Percentiles rank a stretch among this genome's conserved stretches.
phyloP scores from a whole-genome alignment of 2,888 invertebrate genomes.

The Pachymerium ferrugineum region DNA sequence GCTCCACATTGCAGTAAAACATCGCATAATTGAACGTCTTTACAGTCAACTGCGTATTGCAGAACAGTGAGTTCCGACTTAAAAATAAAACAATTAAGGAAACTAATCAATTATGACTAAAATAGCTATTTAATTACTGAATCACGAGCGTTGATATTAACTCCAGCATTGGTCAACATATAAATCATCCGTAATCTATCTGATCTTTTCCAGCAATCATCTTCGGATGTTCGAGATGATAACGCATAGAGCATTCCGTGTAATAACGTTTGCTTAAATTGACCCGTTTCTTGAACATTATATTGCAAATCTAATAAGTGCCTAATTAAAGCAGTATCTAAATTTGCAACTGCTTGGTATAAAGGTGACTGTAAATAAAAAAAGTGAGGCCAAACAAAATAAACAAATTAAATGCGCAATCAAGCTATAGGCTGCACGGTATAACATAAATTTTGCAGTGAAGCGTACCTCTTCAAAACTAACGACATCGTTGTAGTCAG shows the following conservation, averaged over 20 bases:
- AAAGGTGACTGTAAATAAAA: slow-evolving; percentile 29
- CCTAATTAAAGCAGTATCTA: background rate
- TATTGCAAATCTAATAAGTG: slow-evolving; percentile 27
- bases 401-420: background rate
- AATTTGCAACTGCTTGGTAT: slow-evolving; percentile 29
- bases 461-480: slow-evolving; percentile 29
- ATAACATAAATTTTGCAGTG: background rate
- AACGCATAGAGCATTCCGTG: slow-evolving; percentile 12
- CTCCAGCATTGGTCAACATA: slow-evolving; percentile 24
- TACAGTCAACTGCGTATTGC: slow-evolving; percentile 21
- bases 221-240: background rate
- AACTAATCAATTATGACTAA: background rate
- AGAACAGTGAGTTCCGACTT: background rate
- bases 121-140: background rate
- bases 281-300: slow-evolving; percentile 29
- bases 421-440: background rate
- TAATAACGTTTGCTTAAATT: slow-evolving; percentile 17
- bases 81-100: background rate
- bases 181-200: slow-evolving; percentile 22
- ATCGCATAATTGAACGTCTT: slow-evolving; percentile 16
- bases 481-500: slow-evolving; percentile 29
- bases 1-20: slow-evolving; percentile 37
- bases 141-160: slow-evolving; percentile 18
- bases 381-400: background rate
- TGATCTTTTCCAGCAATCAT: background rate